Evolutionary conservation across 37 sponge, comb jelly and placozoan species (phyloP).

Genomic region (Haliclona indistincta): DNA sequence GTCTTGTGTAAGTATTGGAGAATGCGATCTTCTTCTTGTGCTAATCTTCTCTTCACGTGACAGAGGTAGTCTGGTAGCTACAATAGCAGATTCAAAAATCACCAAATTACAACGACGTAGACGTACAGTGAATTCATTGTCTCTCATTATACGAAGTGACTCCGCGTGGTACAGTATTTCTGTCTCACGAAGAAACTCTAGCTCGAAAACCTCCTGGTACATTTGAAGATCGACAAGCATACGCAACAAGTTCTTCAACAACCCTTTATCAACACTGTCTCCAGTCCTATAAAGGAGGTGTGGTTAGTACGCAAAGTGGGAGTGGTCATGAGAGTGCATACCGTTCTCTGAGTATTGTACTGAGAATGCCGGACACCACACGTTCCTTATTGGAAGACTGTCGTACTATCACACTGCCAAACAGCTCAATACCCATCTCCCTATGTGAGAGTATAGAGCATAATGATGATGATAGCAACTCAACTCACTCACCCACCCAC

Average conservation of each 20-base stretch:
- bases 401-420: slow-evolving; percentile 46
- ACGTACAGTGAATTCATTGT: slow-evolving; percentile 75
- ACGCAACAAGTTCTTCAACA: slow-evolving; percentile 78
- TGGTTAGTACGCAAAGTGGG: not conserved
- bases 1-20: slow-evolving; percentile 85
- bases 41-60: slow-evolving; percentile 74
- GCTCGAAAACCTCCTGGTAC: slow-evolving; percentile 81
- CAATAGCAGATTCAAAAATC: not conserved
- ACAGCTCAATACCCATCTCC: slow-evolving; percentile 85
- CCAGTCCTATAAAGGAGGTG: slow-evolving; percentile 50
- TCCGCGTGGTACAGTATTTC: slow-evolving; percentile 70
- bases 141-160: slow-evolving; percentile 58
- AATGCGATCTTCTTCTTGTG: slow-evolving; percentile 83
- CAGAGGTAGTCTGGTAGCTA: slow-evolving; percentile 90
- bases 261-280: slow-evolving; percentile 70
- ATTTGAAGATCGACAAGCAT: slow-evolving; percentile 91
- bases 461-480: no score
- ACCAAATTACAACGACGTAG: not conserved
- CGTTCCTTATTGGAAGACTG: slow-evolving; percentile 37
- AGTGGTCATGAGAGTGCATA: not conserved
- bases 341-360: slow-evolving; percentile 73
- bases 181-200: slow-evolving; percentile 78
- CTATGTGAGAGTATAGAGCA: slow-evolving; percentile 37
- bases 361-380: slow-evolving; percentile 62
- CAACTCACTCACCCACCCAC: no score